phyloP scores from a whole-genome alignment of 2,888 invertebrate genomes.

The Netelia fuscicornis region DNA sequence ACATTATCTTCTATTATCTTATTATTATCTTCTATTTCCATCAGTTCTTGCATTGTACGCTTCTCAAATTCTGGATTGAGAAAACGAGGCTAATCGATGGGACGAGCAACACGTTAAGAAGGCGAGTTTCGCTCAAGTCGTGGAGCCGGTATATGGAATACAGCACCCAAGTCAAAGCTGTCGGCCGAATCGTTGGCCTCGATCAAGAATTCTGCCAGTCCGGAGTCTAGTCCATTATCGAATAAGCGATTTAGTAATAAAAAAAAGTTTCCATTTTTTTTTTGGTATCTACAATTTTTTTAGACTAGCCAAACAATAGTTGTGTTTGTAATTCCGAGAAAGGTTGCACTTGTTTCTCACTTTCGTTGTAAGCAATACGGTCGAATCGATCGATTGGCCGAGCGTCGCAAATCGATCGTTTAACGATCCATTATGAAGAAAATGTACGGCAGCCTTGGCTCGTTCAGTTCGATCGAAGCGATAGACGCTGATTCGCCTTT shows the following conservation, averaged over 20 bases:
- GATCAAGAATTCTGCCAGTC: conserved; percentile 6
- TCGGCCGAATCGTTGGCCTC: background rate
- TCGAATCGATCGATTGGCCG: conserved; percentile 29
- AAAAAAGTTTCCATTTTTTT: too few relatives aligned
- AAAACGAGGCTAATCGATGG: conserved; percentile 36
- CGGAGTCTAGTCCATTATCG: background rate
- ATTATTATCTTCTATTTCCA: background rate
- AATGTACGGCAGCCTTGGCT: conserved; percentile 13
- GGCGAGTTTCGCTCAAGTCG: conserved; percentile 34
- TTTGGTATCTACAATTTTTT: too few relatives aligned
- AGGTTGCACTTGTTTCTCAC: background rate
- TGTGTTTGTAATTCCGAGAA: too few relatives aligned
- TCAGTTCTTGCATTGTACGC: conserved; percentile 58
- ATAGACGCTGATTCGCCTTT: too few relatives aligned
- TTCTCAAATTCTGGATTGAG: conserved; percentile 41
- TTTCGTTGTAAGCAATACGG: background rate
- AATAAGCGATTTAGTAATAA: background rate
- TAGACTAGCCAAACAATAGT: too few relatives aligned
- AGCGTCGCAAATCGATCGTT: conserved; percentile 44
- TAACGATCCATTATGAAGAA: conserved; percentile 55
- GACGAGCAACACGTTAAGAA: background rate
- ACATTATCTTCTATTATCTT: too few relatives aligned
- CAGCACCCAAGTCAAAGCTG: conserved; percentile 5
- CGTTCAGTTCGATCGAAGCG: background rate
- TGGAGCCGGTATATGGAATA: conserved; percentile 41